phyloP scores from a whole-genome alignment of 2,113 vertebrate species.

The Stegostoma tigrinum region DNA sequence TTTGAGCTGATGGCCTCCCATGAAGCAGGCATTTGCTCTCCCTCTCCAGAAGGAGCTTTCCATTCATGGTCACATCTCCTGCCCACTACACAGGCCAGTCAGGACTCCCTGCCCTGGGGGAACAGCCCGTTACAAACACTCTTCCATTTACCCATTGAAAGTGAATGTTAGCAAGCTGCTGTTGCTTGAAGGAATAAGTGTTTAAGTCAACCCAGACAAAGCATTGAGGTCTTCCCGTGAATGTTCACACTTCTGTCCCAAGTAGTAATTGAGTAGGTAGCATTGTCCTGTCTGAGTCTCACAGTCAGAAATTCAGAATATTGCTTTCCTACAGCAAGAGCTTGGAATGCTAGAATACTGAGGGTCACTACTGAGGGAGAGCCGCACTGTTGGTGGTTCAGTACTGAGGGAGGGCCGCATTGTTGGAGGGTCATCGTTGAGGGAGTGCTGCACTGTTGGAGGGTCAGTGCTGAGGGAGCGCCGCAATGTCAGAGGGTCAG shows the following conservation, averaged over 20 bases:
- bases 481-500: too few species aligned
- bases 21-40: background rate
- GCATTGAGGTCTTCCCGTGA: too few species aligned
- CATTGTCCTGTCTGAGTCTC: too few species aligned
- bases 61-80: background rate
- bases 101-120: background rate
- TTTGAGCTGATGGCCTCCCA: background rate
- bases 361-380: background rate
- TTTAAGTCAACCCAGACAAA: background rate
- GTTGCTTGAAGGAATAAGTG: background rate
- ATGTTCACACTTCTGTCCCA: too few species aligned
- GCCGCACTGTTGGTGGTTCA: too few species aligned
- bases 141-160: background rate
- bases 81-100: background rate
- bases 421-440: too few species aligned
- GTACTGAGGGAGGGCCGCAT: too few species aligned
- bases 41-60: background rate
- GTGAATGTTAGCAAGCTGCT: background rate
- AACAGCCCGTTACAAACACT: background rate
- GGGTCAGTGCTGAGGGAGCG: too few species aligned
- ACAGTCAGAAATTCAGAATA: too few species aligned
- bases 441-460: too few species aligned
- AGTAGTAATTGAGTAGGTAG: too few species aligned
- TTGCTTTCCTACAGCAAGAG: background rate
- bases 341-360: background rate